Evolutionary conservation across 2,888 invertebrate species (phyloP).

Genomic region (Glyphotaelius pellucidus): DNA sequence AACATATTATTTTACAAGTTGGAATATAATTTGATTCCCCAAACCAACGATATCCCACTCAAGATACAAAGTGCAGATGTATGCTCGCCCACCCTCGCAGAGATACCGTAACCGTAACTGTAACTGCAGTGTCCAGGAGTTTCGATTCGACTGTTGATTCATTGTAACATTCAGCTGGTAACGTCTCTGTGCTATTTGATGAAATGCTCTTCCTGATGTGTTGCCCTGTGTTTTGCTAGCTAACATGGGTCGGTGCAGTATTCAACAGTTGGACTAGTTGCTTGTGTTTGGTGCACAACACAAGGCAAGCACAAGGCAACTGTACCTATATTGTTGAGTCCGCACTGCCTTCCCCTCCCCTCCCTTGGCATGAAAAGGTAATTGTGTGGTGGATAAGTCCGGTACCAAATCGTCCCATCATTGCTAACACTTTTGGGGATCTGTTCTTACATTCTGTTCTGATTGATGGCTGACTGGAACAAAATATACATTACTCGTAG

Average conservation of each 20-base stretch:
- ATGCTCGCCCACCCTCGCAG: neutral
- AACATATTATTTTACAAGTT: slow-evolving; percentile 38
- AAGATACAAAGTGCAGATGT: slow-evolving; percentile 35
- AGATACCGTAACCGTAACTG: neutral
- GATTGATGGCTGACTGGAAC: slow-evolving; percentile 69
- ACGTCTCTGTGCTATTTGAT: slow-evolving; percentile 2
- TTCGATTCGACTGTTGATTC: neutral
- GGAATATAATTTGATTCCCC: slow-evolving; percentile 8
- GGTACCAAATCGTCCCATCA: slow-evolving; percentile 59
- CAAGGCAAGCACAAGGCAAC: neutral
- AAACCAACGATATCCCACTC: slow-evolving; percentile 6
- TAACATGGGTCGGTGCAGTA: slow-evolving; percentile 46
- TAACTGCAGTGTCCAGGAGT: neutral
- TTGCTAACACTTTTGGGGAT: slow-evolving; percentile 47
- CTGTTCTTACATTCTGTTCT: slow-evolving; percentile 67
- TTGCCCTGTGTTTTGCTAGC: slow-evolving; percentile 59
- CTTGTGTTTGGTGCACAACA: neutral
- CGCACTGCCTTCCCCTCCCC: slow-evolving; percentile 66
- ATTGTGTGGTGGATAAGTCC: slow-evolving; percentile 70
- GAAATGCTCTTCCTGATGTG: neutral
- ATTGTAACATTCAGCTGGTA: neutral
- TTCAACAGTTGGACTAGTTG: neutral
- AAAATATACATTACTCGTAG: slow-evolving; percentile 42
- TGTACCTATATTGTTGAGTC: neutral
- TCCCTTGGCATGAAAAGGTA: slow-evolving; percentile 71